Percentiles rank a stretch among this genome's conserved stretches.
These are phyloP conservation scores for Toxostoma redivivum DNA, from an alignment of 2,113 vertebrate species.

Conservation along the genomic window DNA sequence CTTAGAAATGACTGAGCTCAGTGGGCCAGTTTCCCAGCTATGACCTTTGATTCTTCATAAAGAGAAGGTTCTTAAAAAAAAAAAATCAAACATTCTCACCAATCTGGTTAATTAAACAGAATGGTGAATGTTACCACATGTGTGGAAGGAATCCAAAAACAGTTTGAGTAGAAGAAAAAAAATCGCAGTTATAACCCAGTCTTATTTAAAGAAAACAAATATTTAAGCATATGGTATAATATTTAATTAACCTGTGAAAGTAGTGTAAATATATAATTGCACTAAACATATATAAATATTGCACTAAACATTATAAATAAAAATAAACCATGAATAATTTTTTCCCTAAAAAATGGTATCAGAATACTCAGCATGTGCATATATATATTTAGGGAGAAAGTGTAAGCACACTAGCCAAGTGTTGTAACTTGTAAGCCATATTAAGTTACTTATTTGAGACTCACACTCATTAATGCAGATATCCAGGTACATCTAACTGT, in stretches of 20 bases:
- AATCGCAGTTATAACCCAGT: background rate
- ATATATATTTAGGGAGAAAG: background rate
- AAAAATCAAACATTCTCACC: background rate
- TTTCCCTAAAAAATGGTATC: background rate
- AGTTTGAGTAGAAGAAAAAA: background rate
- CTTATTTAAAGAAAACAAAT: background rate
- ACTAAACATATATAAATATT: background rate
- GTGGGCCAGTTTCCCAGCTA: background rate
- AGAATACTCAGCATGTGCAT: background rate
- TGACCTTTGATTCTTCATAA: constrained; percentile 22
- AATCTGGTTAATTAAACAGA: constrained; percentile 11
- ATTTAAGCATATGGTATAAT: background rate
- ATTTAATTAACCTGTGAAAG: background rate
- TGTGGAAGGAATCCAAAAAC: background rate
- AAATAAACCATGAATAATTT: background rate
- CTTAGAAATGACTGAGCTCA: background rate
- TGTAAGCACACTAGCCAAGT: background rate
- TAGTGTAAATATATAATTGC: background rate
- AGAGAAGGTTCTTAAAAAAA: background rate
- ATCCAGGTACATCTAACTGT: background rate
- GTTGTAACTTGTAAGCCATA: background rate
- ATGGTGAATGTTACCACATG: background rate
- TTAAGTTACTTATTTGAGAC: background rate
- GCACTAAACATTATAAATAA: background rate
- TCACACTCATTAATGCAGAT: background rate